Evolutionary conservation across 2,797 vertebrate genomes (phyloP).

Genomic region (Lithobates sylvaticus): DNA sequence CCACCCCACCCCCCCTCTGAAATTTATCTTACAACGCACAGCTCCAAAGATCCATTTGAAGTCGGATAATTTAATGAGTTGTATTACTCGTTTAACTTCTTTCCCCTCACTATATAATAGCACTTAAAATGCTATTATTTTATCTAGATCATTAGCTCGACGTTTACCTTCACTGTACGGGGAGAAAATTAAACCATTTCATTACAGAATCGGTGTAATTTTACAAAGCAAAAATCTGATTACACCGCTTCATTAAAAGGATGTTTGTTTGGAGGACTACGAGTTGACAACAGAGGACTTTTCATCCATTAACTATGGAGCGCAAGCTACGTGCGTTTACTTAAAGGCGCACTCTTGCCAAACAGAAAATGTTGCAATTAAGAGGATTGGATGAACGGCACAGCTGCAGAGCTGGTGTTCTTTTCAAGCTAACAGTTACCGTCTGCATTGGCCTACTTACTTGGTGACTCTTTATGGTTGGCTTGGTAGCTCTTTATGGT

Average conservation of each 20-base stretch:
- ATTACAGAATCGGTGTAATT: conserved; percentile 12
- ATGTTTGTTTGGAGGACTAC: background rate
- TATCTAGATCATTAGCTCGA: conserved; percentile 42
- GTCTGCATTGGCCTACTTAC: too few relatives aligned
- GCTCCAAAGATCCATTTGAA: background rate
- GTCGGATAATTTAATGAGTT: conserved; percentile 39
- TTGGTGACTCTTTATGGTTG: too few relatives aligned
- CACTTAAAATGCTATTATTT: conserved; percentile 43
- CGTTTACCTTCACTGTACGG: conserved; percentile 21
- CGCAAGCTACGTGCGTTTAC: too few relatives aligned
- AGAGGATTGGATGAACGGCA: too few relatives aligned
- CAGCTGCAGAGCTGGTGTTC: too few relatives aligned
- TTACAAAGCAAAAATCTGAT: conserved; percentile 4
- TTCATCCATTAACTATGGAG: too few relatives aligned
- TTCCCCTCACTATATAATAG: conserved; percentile 14
- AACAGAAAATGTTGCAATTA: too few relatives aligned
- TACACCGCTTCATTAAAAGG: conserved; percentile 5
- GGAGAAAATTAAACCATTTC: conserved; percentile 8
- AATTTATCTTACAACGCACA: background rate
- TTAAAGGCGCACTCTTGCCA: too few relatives aligned
- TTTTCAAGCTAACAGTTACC: too few relatives aligned
- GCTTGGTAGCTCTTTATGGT: too few relatives aligned
- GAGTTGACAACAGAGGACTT: background rate
- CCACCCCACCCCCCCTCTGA: background rate
- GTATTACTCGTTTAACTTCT: conserved; percentile 6